Percentiles rank a stretch among this genome's conserved stretches.
These are phyloP conservation scores for Agraylea sexmaculata DNA, from an alignment of 1,140 invertebrate species.

Conservation along the genomic window DNA sequence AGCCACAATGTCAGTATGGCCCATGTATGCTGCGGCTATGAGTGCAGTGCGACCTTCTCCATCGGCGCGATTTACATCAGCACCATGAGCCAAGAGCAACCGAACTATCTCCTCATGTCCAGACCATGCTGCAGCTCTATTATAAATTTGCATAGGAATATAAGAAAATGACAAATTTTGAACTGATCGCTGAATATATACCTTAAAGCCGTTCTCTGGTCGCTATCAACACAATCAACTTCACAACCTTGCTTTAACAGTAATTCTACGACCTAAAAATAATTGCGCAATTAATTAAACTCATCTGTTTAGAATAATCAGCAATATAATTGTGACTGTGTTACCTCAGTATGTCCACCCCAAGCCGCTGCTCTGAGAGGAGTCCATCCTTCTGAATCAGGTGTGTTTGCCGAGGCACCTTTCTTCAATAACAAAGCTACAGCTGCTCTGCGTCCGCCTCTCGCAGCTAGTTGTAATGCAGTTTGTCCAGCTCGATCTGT, in stretches of 20 bases:
- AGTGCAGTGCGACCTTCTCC: constrained; percentile 79
- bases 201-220: constrained; percentile 52
- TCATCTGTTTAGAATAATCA: background rate
- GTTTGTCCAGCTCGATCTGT: constrained; percentile 69
- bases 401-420: constrained; percentile 67
- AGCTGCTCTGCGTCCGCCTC: constrained; percentile 65
- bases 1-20: constrained; percentile 83
- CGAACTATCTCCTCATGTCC: constrained; percentile 65
- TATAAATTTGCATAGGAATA: too few species aligned
- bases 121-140: constrained; percentile 76
- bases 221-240: constrained; percentile 68
- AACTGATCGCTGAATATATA: constrained; percentile 13
- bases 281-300: background rate
- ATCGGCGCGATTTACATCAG: constrained; percentile 71
- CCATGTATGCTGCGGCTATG: constrained; percentile 84
- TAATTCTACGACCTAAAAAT: constrained; percentile 63
- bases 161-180: background rate
- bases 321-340: background rate
- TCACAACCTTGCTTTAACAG: constrained; percentile 68
- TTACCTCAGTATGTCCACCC: constrained; percentile 81
- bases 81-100: constrained; percentile 51
- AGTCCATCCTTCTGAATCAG: constrained; percentile 83
- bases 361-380: constrained; percentile 78
- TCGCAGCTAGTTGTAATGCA: constrained; percentile 68
- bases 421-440: constrained; percentile 50